Base-by-base conservation (phyloP, 2,113 vertebrate species). In the Zosterops borbonicus region DNA sequence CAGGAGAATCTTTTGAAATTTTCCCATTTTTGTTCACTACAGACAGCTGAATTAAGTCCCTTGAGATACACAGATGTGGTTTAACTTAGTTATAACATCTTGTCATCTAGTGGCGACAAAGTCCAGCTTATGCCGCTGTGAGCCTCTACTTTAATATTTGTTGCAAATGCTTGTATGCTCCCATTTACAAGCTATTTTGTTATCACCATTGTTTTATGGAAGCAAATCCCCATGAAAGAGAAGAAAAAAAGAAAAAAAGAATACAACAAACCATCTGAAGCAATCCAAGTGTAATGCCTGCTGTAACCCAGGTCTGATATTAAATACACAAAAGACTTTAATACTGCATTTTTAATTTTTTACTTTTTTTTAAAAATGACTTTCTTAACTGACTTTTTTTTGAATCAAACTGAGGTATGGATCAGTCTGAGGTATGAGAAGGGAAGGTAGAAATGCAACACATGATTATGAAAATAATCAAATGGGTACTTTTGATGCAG, bases 101-200 rank as follows among this genome's bases (percentile, higher is more conserved):
- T 98, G 98, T 99, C 98, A 98, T 99, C 98, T 99, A 98, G 98
- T 99, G 99, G 99, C 98, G 98, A 99, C 99, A 99, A 99, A 99
- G 99, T 99, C 99, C 99, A 99, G 98, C 99, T 99, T 99, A 99
- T 99, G 99, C 98, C 99, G 98, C 99, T 99, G 98, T 99, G 98
- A 99, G 98, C 98, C 98, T 98, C 97, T 97, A 98, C 98, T 98
- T 98, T 97, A 98, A 97, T 98, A 98, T 98, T 98, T 98, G 98
- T 98, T 98, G 98, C 98, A 98, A 98, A 98, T 97, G 97, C 98
- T 98, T 97, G 97, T 98, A 98, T 97, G 97, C 98, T 98, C 98
- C 98, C 98, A 97, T 98, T 98, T 99, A 99, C 98, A 99, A 99
- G 98, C 99, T 99, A 98, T 98, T 98, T 99, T 98, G 98, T 97